These are phyloP conservation scores for Actenoides hombroni DNA, from an alignment of 2,113 vertebrate genomes.

Conservation along the genomic window DNA sequence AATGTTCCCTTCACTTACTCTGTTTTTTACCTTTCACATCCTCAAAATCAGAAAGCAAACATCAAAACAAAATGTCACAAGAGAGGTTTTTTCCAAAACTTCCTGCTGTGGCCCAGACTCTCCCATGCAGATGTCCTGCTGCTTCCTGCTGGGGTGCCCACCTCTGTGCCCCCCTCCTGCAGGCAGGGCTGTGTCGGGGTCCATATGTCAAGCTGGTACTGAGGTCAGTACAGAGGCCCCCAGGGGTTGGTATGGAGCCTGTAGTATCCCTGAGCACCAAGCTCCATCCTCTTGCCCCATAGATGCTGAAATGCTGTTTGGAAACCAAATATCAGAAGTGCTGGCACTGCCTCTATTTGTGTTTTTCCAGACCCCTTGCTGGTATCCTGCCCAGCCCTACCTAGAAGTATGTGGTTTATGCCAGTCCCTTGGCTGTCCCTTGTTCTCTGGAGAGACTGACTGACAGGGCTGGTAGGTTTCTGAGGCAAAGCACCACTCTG, in stretches of 20 bases:
- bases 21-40: not conserved
- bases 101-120: not conserved
- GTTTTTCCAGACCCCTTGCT: not conserved
- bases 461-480: not conserved
- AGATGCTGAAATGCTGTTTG: not conserved
- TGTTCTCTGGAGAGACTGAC: not conserved
- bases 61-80: not conserved
- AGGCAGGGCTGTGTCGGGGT: not conserved
- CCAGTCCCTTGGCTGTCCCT: not conserved
- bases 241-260: not conserved
- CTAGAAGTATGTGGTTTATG: not conserved
- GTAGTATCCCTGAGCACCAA: not conserved
- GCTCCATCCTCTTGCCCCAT: not conserved
- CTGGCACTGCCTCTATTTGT: not conserved
- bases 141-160: not conserved
- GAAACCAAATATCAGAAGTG: not conserved
- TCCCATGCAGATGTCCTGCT: not conserved
- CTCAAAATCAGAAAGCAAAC: not conserved
- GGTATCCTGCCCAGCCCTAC: not conserved
- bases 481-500: not conserved
- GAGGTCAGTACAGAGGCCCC: not conserved
- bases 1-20: not conserved
- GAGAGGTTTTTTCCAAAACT: not conserved
- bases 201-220: fast-evolving
- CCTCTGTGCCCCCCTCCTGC: not conserved